Evolutionary conservation across 2,797 vertebrate genomes (phyloP), one percentile per base, ranked within the genome.

Genomic region (Danio tinwini): DNA sequence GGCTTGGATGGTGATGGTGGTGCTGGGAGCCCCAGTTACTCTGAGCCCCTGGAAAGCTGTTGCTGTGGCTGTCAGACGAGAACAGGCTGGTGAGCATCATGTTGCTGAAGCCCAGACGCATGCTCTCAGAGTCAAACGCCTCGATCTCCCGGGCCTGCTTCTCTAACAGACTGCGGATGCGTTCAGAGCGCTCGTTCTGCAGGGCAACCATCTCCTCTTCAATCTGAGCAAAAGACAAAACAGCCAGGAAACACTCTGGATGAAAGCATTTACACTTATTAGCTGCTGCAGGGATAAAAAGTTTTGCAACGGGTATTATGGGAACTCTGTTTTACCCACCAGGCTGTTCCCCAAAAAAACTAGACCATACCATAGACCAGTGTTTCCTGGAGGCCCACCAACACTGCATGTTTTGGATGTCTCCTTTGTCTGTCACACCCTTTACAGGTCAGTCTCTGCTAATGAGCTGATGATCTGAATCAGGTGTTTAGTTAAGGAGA

Each of bases 41-140:
- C 6, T 84, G 86, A 86, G 94, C 95, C 91, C 95, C 95, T 3
- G 95, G 95, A 87, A 95, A 96, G 91, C 95, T 96, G 90, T 96
- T 95, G 92, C 95, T 96, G 91, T 96, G 95, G 82, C 94, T 93
- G 87, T 99, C 97, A 9, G 96, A 82, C 2, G 82, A 92, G 86
- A 95, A 95, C 90, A 98, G 92, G 93, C 96, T 97, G 86, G 97
- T 97, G 89, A 99, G 96, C 87, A 98, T 96, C 97, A 99, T 99
- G 89, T 98, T 98, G 93, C 96, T 98, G 92, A 99, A 99, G 89
- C 98, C 98, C 89, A 99, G 94, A 77, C 98, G 94, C 97, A 99
- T 97, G 91, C 97, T 98, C 92, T 99, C 98, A 0, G 97, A 99
- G 93, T 99, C 98, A 82, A 99, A 99, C 70, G 97, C 96, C 93